Conservation (phyloP, 2,113 vertebrate genomes). For the Petroica traversi region DNA sequence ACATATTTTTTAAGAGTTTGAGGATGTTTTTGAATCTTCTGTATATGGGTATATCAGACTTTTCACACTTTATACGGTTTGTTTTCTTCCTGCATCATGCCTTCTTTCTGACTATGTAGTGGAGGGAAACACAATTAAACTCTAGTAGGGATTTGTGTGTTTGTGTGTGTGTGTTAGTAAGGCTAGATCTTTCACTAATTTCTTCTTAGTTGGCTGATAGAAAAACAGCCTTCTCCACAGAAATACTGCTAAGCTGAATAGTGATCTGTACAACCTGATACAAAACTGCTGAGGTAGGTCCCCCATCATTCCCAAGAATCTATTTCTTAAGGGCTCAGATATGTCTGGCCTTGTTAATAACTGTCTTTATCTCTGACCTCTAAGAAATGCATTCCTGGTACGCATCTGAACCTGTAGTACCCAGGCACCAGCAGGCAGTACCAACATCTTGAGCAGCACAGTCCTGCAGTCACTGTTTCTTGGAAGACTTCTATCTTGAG, state of each 20-base stretch:
- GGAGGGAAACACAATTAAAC: neutral
- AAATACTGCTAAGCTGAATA: neutral
- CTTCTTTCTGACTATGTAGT: neutral
- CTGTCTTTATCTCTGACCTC: neutral
- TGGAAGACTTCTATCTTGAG: neutral
- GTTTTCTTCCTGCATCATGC: neutral
- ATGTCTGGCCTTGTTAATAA: neutral
- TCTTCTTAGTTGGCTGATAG: neutral
- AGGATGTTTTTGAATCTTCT: neutral
- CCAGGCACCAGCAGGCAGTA: neutral
- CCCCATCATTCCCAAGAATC: accelerated
- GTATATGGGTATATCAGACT: neutral
- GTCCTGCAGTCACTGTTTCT: neutral
- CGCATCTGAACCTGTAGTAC: neutral
- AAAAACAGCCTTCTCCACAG: neutral
- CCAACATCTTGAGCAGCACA: neutral
- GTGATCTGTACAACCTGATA: neutral
- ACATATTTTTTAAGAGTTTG: neutral
- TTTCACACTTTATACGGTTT: neutral
- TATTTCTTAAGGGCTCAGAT: neutral
- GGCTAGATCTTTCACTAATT: neutral
- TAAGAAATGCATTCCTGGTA: neutral
- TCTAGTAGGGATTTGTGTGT: neutral
- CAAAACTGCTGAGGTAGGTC: neutral
- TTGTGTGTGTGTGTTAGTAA: neutral